Evolutionary conservation across 2,113 vertebrate species (phyloP), one percentile per base, ranked within the genome.

Genomic region (Oceanites oceanicus): DNA sequence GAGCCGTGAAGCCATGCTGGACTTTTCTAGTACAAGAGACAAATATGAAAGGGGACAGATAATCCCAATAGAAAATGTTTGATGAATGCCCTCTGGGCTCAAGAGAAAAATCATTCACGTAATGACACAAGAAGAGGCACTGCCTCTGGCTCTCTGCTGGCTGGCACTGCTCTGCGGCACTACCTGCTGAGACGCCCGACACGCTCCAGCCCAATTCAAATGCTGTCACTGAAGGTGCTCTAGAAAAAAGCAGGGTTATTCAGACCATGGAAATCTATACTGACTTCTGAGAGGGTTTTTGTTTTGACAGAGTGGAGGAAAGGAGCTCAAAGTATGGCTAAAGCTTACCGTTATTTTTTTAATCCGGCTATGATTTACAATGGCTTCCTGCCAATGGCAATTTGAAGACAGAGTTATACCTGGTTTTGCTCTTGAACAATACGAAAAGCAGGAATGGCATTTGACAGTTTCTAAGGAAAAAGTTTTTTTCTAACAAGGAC

Each of bases 381-480:
- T 83, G 94, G 84, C 85, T 90, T 88, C 59, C 78, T 77, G 89
- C 91, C 95, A 96, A 25, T 20, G 20, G 83, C 87, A 94, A 8
- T 76, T 70, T 77, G 81, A 90, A 84, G 79, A 68, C 76, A 74
- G 68, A 59, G 16, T 88, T 92, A 44, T 91, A 89, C 89, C 96
- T 97, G 78, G 53, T 30, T 94, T 95, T 96, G 26, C 77, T 91
- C 84, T 92, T 2, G 1, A 87, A 85, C 77, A 50, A 76, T 91
- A 75, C 1, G 0, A 90, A 92, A 85, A 77, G 38, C 61, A 80
- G 50, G 16, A 68, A 53, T 70, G 79, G 50, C 1, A 2, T 56
- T 91, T 90, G 90, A 87, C 74, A 72, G 58, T 73, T 92, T 79
- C 59, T 32, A 42, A 76, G 84, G 63, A 61, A 82, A 93, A 92